These are phyloP conservation scores for Cavia porcellus DNA, from an alignment of 2,113 vertebrate genomes.

Conservation along the genomic window DNA sequence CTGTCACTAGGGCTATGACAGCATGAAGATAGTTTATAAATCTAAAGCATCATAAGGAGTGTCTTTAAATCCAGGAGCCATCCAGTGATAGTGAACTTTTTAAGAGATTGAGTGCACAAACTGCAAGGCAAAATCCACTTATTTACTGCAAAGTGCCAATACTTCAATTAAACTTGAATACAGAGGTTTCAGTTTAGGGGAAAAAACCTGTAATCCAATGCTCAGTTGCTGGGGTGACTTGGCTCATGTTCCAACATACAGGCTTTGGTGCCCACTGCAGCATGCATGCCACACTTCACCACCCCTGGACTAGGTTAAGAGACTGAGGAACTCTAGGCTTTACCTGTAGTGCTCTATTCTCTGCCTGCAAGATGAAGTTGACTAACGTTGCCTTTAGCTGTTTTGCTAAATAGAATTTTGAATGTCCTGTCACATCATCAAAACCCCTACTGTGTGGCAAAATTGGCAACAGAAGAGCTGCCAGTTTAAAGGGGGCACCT, in stretches of 20 bases:
- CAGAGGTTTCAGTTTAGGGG: background rate
- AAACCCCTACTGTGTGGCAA: background rate
- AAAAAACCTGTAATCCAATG: background rate
- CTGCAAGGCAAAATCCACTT: background rate
- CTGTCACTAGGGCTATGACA: constrained; percentile 36
- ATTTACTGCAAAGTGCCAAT: background rate
- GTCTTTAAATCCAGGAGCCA: background rate
- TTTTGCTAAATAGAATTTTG: constrained; percentile 55
- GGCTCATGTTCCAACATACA: background rate
- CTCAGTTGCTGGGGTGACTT: background rate
- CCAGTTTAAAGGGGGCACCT: background rate
- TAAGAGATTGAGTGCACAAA: background rate
- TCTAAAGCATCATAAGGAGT: background rate
- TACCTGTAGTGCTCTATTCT: background rate
- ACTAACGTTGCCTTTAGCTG: background rate
- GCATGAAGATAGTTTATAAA: background rate
- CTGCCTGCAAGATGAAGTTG: constrained; percentile 8
- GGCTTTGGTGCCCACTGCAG: background rate
- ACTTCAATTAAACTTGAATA: background rate
- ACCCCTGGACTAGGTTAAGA: background rate
- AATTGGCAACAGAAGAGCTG: background rate
- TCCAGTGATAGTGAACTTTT: background rate
- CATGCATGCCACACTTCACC: background rate
- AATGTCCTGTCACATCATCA: background rate
- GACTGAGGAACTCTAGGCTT: background rate